A percentile compares a stretch with the other conserved stretches of the same genome.
phyloP scores from a whole-genome alignment of 1,140 invertebrate genomes.

The Drosophila seguyi region DNA sequence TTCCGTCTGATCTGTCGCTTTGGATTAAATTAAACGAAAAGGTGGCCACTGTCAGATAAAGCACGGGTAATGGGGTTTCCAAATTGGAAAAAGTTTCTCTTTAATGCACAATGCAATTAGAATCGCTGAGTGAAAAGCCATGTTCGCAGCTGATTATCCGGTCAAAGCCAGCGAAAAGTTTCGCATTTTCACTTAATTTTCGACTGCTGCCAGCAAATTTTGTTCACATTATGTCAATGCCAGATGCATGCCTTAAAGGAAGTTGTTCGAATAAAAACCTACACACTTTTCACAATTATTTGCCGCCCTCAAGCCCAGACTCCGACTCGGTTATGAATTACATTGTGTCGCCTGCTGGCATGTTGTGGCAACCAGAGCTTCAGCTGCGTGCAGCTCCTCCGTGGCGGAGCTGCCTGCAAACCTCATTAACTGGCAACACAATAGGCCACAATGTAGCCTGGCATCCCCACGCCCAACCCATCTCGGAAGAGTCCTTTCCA shows the following conservation, averaged over 20 bases:
- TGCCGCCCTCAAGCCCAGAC: slow-evolving; percentile 6
- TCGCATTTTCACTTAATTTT: slow-evolving; percentile 16
- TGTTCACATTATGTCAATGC: neutral
- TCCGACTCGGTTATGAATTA: slow-evolving; percentile 32
- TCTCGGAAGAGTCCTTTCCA: neutral
- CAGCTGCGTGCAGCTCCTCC: slow-evolving; percentile 3
- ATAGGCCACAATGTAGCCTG: slow-evolving; percentile 30
- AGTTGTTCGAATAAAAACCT: slow-evolving; percentile 13
- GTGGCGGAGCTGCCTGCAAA: slow-evolving; percentile 19
- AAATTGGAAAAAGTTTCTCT: slow-evolving; percentile 45
- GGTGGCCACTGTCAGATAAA: slow-evolving; percentile 27
- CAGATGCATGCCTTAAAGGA: slow-evolving; percentile 1
- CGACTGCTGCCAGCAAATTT: neutral
- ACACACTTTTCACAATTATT: slow-evolving; percentile 21
- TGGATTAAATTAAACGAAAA: slow-evolving; percentile 36
- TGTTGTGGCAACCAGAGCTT: slow-evolving; percentile 39
- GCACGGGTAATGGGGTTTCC: neutral
- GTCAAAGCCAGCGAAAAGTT: slow-evolving; percentile 32
- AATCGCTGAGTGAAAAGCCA: slow-evolving; percentile 51
- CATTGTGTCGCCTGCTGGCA: slow-evolving; percentile 23
- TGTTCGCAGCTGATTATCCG: slow-evolving; percentile 53
- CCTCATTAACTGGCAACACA: slow-evolving; percentile 38
- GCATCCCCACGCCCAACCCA: neutral
- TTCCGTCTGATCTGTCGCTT: slow-evolving; percentile 36
- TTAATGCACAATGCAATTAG: slow-evolving; percentile 40